phyloP scores from a whole-genome alignment of 92 coral and sea anemone species.

The Porites evermanni region DNA sequence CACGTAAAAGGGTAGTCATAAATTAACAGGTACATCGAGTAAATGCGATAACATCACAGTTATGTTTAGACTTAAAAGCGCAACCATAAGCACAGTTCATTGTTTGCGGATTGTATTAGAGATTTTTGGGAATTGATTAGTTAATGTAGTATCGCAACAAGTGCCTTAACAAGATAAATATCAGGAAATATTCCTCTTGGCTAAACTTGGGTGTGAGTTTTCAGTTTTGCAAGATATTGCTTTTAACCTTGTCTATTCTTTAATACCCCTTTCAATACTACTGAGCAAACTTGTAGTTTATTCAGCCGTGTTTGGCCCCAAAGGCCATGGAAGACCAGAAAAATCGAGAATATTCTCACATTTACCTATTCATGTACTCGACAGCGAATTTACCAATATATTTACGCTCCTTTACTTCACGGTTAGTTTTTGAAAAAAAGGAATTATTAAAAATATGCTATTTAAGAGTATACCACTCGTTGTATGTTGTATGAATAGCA shows the following conservation, averaged over 20 bases:
- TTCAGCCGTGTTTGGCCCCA: constrained; percentile 9
- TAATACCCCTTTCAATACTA: neutral
- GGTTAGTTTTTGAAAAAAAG: no score
- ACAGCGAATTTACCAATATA: no score
- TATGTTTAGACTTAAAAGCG: constrained; percentile 5
- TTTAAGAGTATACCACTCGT: no score
- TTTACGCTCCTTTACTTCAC: no score
- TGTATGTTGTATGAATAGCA: neutral
- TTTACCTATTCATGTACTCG: no score
- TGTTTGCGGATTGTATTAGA: neutral
- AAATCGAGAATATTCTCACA: neutral
- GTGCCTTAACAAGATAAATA: no score
- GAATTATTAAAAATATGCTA: no score
- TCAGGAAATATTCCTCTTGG: no score
- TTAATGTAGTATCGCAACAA: no score
- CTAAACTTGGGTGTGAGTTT: neutral
- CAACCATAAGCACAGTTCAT: constrained; percentile 5
- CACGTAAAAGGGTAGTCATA: constrained; percentile 9
- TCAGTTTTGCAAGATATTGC: neutral
- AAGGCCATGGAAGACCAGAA: neutral
- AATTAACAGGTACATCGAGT: constrained; percentile 11
- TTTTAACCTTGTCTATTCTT: neutral
- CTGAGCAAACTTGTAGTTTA: neutral
- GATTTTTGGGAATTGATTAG: constrained; percentile 9
- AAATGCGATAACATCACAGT: constrained; percentile 8